phyloP scores from a whole-genome alignment of 1,140 invertebrate species.

The Halyomorpha halys region DNA sequence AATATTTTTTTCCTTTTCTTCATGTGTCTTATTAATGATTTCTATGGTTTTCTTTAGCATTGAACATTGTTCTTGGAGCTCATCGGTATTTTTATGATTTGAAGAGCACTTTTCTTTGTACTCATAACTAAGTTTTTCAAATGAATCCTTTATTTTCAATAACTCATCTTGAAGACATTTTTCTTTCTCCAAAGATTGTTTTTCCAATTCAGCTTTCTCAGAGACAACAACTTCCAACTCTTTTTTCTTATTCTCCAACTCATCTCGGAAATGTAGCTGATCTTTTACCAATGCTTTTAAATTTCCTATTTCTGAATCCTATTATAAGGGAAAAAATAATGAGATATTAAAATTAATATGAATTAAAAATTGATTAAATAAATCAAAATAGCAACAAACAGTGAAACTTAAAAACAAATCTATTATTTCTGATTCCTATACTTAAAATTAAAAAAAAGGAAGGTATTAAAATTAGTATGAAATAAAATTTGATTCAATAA shows the following conservation, averaged over 20 bases:
- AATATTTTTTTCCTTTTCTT: background rate
- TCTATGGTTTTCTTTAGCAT: background rate
- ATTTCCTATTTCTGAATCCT: background rate
- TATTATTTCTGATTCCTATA: too few relatives aligned
- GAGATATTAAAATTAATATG: background rate
- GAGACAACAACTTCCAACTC: background rate
- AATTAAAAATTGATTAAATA: background rate
- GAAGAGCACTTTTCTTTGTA: background rate
- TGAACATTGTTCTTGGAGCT: background rate
- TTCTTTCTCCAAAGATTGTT: conserved; percentile 13
- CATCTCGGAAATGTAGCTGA: background rate
- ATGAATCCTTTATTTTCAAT: conserved; percentile 13
- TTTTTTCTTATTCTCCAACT: background rate
- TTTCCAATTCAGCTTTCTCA: background rate
- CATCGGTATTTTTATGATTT: background rate
- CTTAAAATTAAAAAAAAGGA: too few relatives aligned
- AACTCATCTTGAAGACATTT: conserved; percentile 7
- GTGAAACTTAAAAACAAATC: too few relatives aligned
- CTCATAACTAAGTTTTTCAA: conserved; percentile 9
- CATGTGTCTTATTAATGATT: background rate
- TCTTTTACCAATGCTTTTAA: background rate
- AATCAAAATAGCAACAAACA: background rate
- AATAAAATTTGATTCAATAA: too few relatives aligned
- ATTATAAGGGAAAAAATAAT: background rate
- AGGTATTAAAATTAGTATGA: too few relatives aligned